Conservation (phyloP, 2,113 vertebrate genomes). For the Hiodon alosoides region DNA sequence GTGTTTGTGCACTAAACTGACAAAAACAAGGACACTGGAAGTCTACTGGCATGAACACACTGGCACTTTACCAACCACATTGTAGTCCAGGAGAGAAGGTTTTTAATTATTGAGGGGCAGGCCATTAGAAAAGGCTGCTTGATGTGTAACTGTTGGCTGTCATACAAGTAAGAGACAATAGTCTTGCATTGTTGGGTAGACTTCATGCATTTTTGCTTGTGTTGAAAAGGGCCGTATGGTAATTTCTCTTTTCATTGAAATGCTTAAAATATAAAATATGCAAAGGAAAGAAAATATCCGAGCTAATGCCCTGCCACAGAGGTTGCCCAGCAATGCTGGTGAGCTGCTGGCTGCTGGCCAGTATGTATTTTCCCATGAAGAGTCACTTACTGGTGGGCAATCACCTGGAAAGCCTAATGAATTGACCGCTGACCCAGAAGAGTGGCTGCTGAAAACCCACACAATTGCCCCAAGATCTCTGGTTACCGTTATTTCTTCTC, state of each 20-base stretch:
- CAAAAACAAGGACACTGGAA: not conserved
- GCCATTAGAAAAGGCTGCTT: not conserved
- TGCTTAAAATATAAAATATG: slow-evolving; percentile 14
- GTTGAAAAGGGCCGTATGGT: not conserved
- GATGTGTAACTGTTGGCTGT: not conserved
- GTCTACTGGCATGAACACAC: not conserved
- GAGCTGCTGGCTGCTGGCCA: slow-evolving; percentile 31
- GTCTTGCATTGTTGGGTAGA: not conserved
- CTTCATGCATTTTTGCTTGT: not conserved
- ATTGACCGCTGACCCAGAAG: slow-evolving; percentile 59
- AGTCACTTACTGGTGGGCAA: slow-evolving; percentile 47
- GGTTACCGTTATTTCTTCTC: slow-evolving; percentile 38
- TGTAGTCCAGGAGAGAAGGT: slow-evolving; percentile 1
- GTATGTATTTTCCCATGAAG: slow-evolving; percentile 52
- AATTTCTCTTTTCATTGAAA: not conserved
- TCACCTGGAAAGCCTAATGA: slow-evolving; percentile 60
- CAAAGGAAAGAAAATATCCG: slow-evolving; percentile 7
- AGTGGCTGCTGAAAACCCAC: slow-evolving; percentile 43
- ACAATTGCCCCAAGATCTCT: slow-evolving; percentile 46
- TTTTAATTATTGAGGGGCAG: not conserved
- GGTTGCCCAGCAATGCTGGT: slow-evolving; percentile 30
- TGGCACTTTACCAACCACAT: not conserved
- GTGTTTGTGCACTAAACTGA: not conserved
- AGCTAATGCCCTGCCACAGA: slow-evolving; percentile 2
- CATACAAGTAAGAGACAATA: not conserved